Base-by-base conservation (phyloP, 2,797 vertebrate genomes). In the Scleropages formosus region DNA sequence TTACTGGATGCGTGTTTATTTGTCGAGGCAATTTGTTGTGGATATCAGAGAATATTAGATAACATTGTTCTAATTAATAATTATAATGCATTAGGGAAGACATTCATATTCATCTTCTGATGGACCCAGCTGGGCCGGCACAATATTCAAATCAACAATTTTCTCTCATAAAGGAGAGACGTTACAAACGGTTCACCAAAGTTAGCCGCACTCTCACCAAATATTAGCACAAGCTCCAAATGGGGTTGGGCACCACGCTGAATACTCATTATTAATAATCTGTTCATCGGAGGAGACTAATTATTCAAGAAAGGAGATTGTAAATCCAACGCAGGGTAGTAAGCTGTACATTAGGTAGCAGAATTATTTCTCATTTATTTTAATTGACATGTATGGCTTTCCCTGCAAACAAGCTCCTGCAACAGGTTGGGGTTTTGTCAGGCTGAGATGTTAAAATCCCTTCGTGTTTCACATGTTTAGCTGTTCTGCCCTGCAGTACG, bases 1-100 rank as follows among this genome's bases (percentile, higher is more conserved):
- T 92, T 91, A 92, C 90, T 85, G 84, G 84, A 84, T 77, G 84
- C 87, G 88, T 92, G 90, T 92, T 93, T 93, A 90, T 92, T 87
- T 85, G 87, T 81, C 80, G 82, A 87, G 84, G 84, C 86, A 90
- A 92, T 93, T 90, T 91, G 84, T 85, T 81, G 82, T 85, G 84
- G 88, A 87, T 87, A 86, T 92, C 91, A 90, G 82, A 84, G 80
- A 80, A 84, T 83, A 85, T 93, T 92, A 91, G 82, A 78, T 70
- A 72, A 24, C 82, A 78, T 85, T 59, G 79, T 83, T 87, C 89
- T 92, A 93, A 93, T 92, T 76, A 79, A 72, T 71, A 81, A 93
- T 93, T 89, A 91, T 84, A 80, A 93, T 94, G 91, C 92, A 88
- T 79, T 78, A 82, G 65, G 79, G 78, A 78, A 80, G 62, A 87